Base-by-base conservation (phyloP, 2,888 invertebrate species). In the Athetis lepigone region DNA sequence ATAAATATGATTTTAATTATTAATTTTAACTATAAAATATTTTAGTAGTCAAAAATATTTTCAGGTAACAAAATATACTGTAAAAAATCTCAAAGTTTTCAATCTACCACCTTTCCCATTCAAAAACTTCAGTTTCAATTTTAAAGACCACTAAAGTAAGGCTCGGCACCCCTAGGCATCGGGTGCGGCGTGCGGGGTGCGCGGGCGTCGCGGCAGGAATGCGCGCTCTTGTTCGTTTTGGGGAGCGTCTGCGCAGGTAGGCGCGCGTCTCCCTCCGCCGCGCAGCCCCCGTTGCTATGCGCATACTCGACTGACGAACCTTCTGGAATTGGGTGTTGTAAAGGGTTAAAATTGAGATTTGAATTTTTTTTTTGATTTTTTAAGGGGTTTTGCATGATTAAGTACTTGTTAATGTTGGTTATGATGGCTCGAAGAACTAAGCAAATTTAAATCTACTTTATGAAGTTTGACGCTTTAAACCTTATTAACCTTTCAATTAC, bases 201-300 rank as follows among this genome's bases (percentile, higher is more conserved):
- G 87, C 85, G 81, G 87, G 79, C 68, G 78, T 84, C 84, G 89
- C 80, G 84, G 88, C 85, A 88, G 94, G 94, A 94, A 94, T 94
- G 94, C 91, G 84, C 89, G 80, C 90, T 94, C 94, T 95, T 93
- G 91, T 91, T 94, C 93, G 89, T 94, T 95, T 95, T 95, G 94
- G 94, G 90, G 90, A 90, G 90, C 94, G 94, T 92, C 92, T 86
- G 93, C 92, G 94, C 94, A 94, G 94, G 93, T 93, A 93, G 90
- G 92, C 92, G 90, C 88, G 87, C 84, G 29, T 81, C 82, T 84
- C 85, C 85, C 83, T 64, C 77, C 77, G 59, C 72, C 76, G 59
- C 58, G 56, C 69, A 39, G 62, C 58, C 77, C 66, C 77, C 70
- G 88, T 90, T 89, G 88, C 89, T 82, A 87, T 71, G 88, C 78